Percentiles rank a stretch among this genome's conserved stretches.
phyloP scores from a whole-genome alignment of 2,888 invertebrate species.

The Brachynemurus nebulosus region DNA sequence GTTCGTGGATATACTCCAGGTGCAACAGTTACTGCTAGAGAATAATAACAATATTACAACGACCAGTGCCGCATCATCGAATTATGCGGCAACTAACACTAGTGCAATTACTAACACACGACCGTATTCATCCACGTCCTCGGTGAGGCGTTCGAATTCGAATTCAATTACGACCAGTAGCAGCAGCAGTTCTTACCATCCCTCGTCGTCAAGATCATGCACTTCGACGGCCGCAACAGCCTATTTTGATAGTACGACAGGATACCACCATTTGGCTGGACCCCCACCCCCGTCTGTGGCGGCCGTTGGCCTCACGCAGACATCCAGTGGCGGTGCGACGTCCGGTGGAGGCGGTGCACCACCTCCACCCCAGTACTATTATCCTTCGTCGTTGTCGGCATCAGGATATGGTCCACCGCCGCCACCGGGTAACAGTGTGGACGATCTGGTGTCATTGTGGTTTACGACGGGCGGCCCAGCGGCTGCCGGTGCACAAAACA shows the following conservation, averaged over 20 bases:
- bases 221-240: constrained; percentile 11
- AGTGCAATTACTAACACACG: constrained; percentile 24
- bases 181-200: constrained; percentile 14
- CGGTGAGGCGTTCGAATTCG: constrained; percentile 19
- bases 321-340: not conserved
- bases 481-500: too few species aligned
- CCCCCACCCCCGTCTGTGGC: constrained; percentile 6
- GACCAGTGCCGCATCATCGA: too few species aligned
- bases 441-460: constrained; percentile 63
- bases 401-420: constrained; percentile 8
- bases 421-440: constrained; percentile 40
- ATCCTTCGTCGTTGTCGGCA: too few species aligned
- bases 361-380: constrained; percentile 26
- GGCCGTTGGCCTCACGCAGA: not conserved
- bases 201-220: constrained; percentile 8
- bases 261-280: constrained; percentile 11
- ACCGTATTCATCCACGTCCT: constrained; percentile 14
- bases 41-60: too few species aligned
- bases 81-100: too few species aligned
- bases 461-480: constrained; percentile 44
- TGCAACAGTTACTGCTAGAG: constrained; percentile 58
- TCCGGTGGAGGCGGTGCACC: constrained; percentile 14
- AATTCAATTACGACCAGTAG: constrained; percentile 14
- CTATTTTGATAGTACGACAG: too few species aligned
- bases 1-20: constrained; percentile 73